Evolutionary conservation across 2,113 vertebrate species (phyloP).

Genomic region (Sminthopsis crassicaudata): DNA sequence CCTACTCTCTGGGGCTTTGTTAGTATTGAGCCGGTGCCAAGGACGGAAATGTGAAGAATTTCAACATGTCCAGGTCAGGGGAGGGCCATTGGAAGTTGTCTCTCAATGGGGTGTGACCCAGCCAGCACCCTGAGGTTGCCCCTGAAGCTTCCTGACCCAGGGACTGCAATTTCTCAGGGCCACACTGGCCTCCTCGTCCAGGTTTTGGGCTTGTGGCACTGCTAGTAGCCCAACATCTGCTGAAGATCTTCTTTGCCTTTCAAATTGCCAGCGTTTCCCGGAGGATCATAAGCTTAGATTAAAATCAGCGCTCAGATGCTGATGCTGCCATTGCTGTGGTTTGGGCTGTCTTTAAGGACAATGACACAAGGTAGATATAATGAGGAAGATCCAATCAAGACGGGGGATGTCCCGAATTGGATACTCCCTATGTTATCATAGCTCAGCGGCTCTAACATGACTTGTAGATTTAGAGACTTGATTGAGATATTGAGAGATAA

Average conservation of each 20-base stretch:
- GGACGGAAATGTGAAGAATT: conserved; percentile 8
- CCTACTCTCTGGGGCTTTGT: background rate
- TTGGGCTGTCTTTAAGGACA: conserved; percentile 6
- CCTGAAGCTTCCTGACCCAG: conserved; percentile 12
- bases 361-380: background rate
- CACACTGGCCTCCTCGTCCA: conserved; percentile 37
- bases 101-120: background rate
- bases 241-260: conserved; percentile 3
- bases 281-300: conserved; percentile 1
- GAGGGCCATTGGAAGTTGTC: conserved; percentile 23
- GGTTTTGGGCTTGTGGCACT: conserved; percentile 38
- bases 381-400: background rate
- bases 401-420: background rate
- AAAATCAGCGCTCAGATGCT: background rate
- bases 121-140: background rate
- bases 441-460: background rate
- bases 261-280: conserved; percentile 19
- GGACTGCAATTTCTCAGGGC: conserved; percentile 1
- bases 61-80: background rate
- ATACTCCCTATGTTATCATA: background rate
- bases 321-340: background rate
- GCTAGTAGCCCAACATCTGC: background rate
- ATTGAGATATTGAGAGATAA: background rate
- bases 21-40: background rate
- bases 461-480: background rate